These are phyloP conservation scores for Acleris literana DNA, from an alignment of 2,888 invertebrate species.

Conservation along the genomic window DNA sequence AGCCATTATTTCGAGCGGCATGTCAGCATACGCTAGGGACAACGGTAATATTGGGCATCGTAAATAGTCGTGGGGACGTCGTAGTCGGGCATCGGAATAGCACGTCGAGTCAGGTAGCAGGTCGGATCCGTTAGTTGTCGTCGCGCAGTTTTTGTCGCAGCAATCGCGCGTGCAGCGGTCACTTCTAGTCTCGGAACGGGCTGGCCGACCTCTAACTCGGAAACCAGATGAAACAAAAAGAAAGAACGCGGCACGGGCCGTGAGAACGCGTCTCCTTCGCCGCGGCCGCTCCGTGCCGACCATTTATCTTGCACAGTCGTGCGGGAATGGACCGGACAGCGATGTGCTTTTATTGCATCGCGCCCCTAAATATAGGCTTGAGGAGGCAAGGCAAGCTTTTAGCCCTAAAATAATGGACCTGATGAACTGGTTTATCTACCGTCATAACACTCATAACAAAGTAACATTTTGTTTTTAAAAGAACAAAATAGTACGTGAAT, in stretches of 20 bases:
- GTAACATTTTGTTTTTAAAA: not conserved
- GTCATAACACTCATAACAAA: constrained; percentile 43
- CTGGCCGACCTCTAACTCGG: constrained; percentile 78
- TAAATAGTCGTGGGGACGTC: constrained; percentile 48
- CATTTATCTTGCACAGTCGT: constrained; percentile 83
- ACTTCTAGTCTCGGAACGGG: constrained; percentile 67
- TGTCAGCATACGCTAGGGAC: constrained; percentile 46
- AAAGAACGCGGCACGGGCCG: constrained; percentile 78
- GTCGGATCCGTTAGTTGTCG: constrained; percentile 63
- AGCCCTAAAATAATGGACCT: constrained; percentile 66
- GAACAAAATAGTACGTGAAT: too few relatives aligned
- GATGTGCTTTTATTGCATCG: constrained; percentile 80
- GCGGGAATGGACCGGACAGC: constrained; percentile 77
- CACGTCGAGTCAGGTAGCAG: constrained; percentile 55
- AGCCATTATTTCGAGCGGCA: constrained; percentile 52
- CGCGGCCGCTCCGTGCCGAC: constrained; percentile 64
- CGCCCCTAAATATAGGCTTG: constrained; percentile 80
- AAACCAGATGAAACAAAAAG: constrained; percentile 78
- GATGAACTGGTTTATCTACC: constrained; percentile 58
- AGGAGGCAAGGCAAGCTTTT: constrained; percentile 68
- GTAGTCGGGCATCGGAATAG: constrained; percentile 50
- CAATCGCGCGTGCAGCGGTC: constrained; percentile 75
- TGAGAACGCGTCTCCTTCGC: constrained; percentile 79
- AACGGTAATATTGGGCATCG: constrained; percentile 53
- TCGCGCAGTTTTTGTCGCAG: constrained; percentile 70